Percentiles rank a stretch among this genome's conserved stretches.
These are phyloP conservation scores for Lepidurus arcticus DNA, from an alignment of 1,140 invertebrate species.

Conservation along the genomic window DNA sequence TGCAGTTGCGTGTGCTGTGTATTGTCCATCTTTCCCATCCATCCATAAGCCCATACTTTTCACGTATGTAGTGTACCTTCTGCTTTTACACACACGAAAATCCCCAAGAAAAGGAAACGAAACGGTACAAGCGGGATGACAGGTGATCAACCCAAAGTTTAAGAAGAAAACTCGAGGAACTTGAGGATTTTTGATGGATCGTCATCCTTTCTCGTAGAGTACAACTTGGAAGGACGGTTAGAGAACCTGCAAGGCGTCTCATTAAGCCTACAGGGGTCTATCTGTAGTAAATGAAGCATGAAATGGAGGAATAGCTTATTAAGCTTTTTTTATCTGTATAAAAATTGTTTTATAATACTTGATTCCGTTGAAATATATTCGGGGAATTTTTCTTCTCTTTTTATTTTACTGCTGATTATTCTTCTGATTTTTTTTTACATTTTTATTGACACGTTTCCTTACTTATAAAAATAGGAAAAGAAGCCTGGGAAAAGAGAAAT, in stretches of 20 bases:
- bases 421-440: background rate
- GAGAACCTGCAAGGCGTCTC: background rate
- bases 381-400: no score
- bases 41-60: background rate
- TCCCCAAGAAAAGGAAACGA: background rate
- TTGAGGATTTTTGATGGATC: background rate
- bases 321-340: background rate
- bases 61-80: no score
- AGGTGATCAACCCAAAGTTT: background rate
- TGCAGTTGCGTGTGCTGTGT: slow-evolving; percentile 6
- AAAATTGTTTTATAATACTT: no score
- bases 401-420: background rate
- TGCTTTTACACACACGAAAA: background rate
- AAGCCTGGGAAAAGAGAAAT: background rate
- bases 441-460: no score
- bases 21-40: background rate
- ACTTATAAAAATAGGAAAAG: background rate
- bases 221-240: no score
- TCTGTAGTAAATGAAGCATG: background rate
- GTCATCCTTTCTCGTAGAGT: no score
- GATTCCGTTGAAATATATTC: no score
- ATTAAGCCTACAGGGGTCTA: background rate
- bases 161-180: background rate
- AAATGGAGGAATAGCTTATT: background rate
- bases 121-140: background rate